Evolutionary conservation across 1,140 invertebrate genomes (phyloP).

Genomic region (Drosophila punjabiensis): DNA sequence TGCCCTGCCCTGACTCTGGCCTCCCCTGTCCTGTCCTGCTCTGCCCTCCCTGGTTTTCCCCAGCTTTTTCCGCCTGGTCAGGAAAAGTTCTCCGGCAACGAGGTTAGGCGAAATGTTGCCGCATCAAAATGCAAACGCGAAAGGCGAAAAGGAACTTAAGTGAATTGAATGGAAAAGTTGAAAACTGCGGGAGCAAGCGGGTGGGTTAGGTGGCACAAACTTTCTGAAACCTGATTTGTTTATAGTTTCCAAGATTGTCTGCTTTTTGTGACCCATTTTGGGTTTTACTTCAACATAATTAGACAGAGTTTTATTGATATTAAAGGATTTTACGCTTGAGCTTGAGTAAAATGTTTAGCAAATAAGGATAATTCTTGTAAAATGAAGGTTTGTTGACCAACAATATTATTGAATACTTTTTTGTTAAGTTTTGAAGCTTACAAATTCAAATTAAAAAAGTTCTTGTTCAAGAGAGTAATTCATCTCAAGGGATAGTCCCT

Average conservation of each 20-base stretch:
- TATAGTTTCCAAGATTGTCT: slow-evolving; percentile 65
- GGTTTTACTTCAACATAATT: slow-evolving; percentile 48
- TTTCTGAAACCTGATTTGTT: slow-evolving; percentile 63
- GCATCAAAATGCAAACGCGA: slow-evolving; percentile 72
- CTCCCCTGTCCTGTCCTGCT: neutral
- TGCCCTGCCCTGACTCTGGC: neutral
- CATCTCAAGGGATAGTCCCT: too few species aligned
- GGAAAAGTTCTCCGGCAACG: slow-evolving; percentile 54
- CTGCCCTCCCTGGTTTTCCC: slow-evolving; percentile 26
- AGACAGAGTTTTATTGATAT: slow-evolving; percentile 14
- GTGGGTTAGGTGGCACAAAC: slow-evolving; percentile 48
- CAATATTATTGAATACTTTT: neutral
- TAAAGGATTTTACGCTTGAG: slow-evolving; percentile 4
- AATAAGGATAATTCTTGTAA: neutral
- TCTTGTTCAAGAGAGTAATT: too few species aligned
- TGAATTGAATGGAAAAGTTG: slow-evolving; percentile 81
- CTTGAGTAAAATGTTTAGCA: neutral
- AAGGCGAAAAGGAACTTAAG: slow-evolving; percentile 68
- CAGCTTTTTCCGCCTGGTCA: slow-evolving; percentile 21
- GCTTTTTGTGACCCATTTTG: slow-evolving; percentile 47
- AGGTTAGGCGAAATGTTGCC: slow-evolving; percentile 47
- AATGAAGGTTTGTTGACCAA: neutral
- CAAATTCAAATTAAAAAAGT: neutral
- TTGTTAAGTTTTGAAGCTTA: too few species aligned
- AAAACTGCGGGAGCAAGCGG: slow-evolving; percentile 67